Base-by-base conservation (phyloP, 2,888 invertebrate species). In the Neoaliturus tenellus region DNA sequence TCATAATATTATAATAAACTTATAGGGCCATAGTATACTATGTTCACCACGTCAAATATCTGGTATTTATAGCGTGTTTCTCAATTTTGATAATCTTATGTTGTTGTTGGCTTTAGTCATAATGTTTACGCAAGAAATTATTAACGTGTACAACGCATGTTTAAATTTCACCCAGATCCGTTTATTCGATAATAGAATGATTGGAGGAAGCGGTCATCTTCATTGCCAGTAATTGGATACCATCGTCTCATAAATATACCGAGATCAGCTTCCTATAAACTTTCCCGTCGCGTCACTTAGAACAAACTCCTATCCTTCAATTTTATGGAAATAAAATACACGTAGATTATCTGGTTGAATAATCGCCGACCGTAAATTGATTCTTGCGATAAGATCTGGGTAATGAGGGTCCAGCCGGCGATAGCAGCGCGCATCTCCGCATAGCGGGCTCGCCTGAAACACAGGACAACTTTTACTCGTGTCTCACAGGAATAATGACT, bases 341-440 rank as follows among this genome's bases (percentile, higher is more conserved):
- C 1, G 33, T n/a, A 17, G 73, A 28, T 44, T 75, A 75, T 75
- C 73, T 75, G n/a, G 5, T 48, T 33, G 55, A 78, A 28, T 78
- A 55, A 78, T 78, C 78, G 35, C 33, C 31, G 23, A 33, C 31
- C 44, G 78, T 78, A 78, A 78, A 78, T 51, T 55, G 78, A 78
- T 78, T 78, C 78, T 35, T 0, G 75, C 4, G 78, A 78, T 78
- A 78, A 78, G 31, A 78, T 78, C 78, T 78, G 14, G n/a, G 78
- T 78, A 78, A 78, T 78, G 48, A 55, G 39, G n/a, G 44, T 5
- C 5, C 69, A 23, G 35, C 20, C 5, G 55, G 55, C 20, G 55
- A 55, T 71, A 71, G 4, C 41, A 5, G 6, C 31, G 69, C n/a
- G 75, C 4, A 71, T 75, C 51, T 55, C 51, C 20, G 78, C 55